Conservation (phyloP, 30 jellyfish, hydroid and myxozoan species). For the Rhopilema esculentum region DNA sequence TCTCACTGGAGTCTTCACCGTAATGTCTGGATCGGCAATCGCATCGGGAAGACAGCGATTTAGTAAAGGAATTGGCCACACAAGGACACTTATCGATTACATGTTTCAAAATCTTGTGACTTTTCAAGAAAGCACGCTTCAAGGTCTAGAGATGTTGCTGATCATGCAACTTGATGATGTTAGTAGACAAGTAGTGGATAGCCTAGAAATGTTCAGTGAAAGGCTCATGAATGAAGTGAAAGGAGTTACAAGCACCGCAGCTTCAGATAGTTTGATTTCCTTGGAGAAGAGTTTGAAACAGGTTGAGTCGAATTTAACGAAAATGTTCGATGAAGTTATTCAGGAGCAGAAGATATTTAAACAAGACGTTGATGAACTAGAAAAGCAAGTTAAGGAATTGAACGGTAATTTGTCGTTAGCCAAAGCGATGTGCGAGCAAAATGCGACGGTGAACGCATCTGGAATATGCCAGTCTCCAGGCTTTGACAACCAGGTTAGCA, state of each 20-base stretch:
- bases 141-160: conserved; percentile 22
- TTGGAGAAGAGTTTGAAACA: conserved; percentile 11
- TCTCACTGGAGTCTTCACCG: not conserved
- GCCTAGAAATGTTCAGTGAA: not conserved
- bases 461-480: conserved; percentile 56
- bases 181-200: conserved; percentile 6
- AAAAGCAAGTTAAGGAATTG: not conserved
- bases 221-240: not conserved
- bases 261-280: conserved; percentile 5
- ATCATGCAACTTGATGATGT: conserved; percentile 33
- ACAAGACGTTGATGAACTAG: not conserved
- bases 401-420: conserved; percentile 3
- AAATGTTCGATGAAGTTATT: conserved; percentile 2
- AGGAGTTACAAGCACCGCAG: not conserved
- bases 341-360: not conserved
- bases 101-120: conserved; percentile 34
- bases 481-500: not conserved
- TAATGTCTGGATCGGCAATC: conserved; percentile 44
- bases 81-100: conserved; percentile 18
- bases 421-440: conserved; percentile 2
- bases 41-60: conserved; percentile 38
- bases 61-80: conserved; percentile 23
- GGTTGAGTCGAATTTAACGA: not conserved
- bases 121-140: conserved; percentile 35
- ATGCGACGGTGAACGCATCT: conserved; percentile 8